Evolutionary conservation across 2,888 invertebrate genomes (phyloP), one percentile per base, ranked within the genome.

Genomic region (Rhagium mordax): DNA sequence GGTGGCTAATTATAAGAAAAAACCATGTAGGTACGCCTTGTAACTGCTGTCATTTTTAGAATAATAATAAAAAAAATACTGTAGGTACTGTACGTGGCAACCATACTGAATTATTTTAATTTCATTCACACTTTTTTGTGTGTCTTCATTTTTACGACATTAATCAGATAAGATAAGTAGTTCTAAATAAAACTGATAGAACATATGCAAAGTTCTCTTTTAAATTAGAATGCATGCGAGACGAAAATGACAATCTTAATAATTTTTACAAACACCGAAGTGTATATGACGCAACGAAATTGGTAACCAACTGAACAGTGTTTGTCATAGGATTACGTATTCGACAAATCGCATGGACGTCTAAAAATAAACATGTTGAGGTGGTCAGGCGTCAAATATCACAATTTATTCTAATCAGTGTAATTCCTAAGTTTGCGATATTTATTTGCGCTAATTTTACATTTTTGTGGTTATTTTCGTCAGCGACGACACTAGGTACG

Each of bases 291-390:
- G 64, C 21, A 27, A 7, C 51, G 27, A 3, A 64, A 47, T 24
- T 16, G 64, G 51, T 49, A 29, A 48, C 16, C 49, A 49, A 15
- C 64, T 21, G 29, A 15, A 10, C 27, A 21, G 16, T 51, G 64
- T 51, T 51, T 51, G 27, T 51, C 16, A n/a, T 51, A n/a, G 53
- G 53, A 73, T 74, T 72, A 73, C 74, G 71, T 73, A 69, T 67
- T 66, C 20, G 65, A 57, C 41, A 71, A 73, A 73, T 72, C 66
- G 55, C 72, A 71, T 72, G 69, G 74, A 69, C 49, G 59, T 72
- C 76, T 77, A 77, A 74, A 77, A 74, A 77, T 77, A 77, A 71
- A 61, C 66, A 51, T 49, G 72, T 75, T 77, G 77, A 59, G 77
- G 74, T 49, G 77, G 77, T 77, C 77, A 77, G 70, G 72, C 57